phyloP scores from a whole-genome alignment of 2,888 invertebrate species.

The Zelleria hepariella region DNA sequence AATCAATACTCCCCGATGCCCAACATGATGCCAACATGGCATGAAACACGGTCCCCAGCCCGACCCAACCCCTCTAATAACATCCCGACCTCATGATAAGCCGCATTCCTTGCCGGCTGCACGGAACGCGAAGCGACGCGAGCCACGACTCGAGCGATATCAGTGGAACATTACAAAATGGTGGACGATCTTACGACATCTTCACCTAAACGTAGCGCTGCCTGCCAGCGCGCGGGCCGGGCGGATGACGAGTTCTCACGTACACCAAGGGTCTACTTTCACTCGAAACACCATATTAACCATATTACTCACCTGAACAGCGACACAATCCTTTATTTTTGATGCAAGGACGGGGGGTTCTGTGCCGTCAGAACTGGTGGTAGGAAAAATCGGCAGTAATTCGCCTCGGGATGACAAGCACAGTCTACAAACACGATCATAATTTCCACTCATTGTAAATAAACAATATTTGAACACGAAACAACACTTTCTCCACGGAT shows the following conservation, averaged over 20 bases:
- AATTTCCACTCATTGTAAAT: slow-evolving; percentile 70
- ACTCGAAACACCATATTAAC: slow-evolving; percentile 52
- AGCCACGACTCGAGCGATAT: slow-evolving; percentile 64
- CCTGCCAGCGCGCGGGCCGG: slow-evolving; percentile 64
- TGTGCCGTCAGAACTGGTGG: slow-evolving; percentile 68
- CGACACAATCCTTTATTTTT: slow-evolving; percentile 76
- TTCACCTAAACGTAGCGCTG: slow-evolving; percentile 66
- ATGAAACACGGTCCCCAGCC: slow-evolving; percentile 55
- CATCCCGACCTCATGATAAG: slow-evolving; percentile 59
- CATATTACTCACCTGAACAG: slow-evolving; percentile 75
- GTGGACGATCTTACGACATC: slow-evolving; percentile 74
- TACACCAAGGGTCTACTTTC: slow-evolving; percentile 67
- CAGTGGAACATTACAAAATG: slow-evolving; percentile 71
- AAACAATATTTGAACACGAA: slow-evolving; percentile 45
- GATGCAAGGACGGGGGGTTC: slow-evolving; percentile 70
- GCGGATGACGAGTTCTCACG: slow-evolving; percentile 69
- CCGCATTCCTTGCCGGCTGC: slow-evolving; percentile 62
- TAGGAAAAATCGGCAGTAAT: slow-evolving; percentile 73
- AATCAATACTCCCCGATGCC: slow-evolving; percentile 63
- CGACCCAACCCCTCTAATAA: slow-evolving; percentile 61
- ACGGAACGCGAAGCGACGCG: slow-evolving; percentile 57
- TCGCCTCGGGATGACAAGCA: slow-evolving; percentile 75
- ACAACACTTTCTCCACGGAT: slow-evolving; percentile 45
- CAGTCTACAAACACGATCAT: slow-evolving; percentile 74
- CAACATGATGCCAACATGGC: slow-evolving; percentile 46